These are phyloP conservation scores for Hippasteria phrygiana DNA, from an alignment of 53 echinoderm and acorn worm genomes.

Conservation along the genomic window DNA sequence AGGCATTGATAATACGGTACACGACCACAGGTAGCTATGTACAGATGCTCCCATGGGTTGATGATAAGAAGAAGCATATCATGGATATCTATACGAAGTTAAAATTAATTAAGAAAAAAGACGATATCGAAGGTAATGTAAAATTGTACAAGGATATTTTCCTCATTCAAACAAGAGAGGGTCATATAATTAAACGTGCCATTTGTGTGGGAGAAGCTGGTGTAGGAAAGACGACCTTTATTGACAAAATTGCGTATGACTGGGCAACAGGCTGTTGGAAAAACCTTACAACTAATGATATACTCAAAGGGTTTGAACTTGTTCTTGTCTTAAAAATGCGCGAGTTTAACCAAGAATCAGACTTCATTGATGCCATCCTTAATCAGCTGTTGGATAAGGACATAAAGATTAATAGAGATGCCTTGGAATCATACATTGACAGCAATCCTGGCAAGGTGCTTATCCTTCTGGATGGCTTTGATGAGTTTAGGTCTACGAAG, in stretches of 20 bases:
- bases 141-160: constrained; percentile 29
- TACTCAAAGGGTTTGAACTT: constrained; percentile 18
- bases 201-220: constrained; percentile 12
- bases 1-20: constrained; percentile 12
- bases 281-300: background rate
- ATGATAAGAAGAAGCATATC: background rate
- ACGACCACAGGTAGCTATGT: constrained; percentile 24
- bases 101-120: background rate
- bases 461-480: constrained; percentile 56
- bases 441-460: constrained; percentile 2
- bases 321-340: constrained; percentile 4
- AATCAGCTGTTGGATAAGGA: constrained; percentile 28
- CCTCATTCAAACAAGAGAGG: background rate
- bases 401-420: background rate
- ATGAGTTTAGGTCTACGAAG: constrained; percentile 15
- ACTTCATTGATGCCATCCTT: constrained; percentile 26
- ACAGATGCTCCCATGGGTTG: constrained; percentile 37
- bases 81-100: constrained; percentile 12
- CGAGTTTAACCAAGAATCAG: constrained; percentile 11
- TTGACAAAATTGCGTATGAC: constrained; percentile 44
- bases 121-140: background rate
- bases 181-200: background rate
- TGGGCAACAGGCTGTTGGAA: constrained; percentile 20
- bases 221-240: constrained; percentile 23
- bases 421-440: constrained; percentile 3